Percentiles rank a stretch among this genome's conserved stretches.
Conservation (phyloP, 2,113 vertebrate species). For the Murina feae region DNA sequence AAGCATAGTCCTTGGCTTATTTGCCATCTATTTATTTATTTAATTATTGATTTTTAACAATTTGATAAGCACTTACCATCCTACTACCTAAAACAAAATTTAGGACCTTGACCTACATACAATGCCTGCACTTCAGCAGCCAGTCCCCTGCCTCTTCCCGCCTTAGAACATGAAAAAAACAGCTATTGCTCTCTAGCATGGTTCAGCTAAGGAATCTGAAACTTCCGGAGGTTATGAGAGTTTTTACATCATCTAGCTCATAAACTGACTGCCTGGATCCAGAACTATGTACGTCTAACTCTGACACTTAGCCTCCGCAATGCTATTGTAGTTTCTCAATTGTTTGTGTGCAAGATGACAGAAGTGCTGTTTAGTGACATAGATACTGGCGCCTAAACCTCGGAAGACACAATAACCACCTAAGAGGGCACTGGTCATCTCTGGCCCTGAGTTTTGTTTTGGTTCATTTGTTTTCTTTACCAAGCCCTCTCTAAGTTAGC, state of each 20-base stretch:
- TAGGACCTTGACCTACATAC: background rate
- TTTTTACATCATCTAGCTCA: background rate
- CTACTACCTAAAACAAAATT: background rate
- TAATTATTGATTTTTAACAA: background rate
- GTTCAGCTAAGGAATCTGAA: background rate
- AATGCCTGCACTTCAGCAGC: background rate
- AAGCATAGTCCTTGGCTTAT: background rate
- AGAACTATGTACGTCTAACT: background rate
- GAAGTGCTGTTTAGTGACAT: background rate
- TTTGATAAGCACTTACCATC: background rate
- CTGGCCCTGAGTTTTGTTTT: background rate
- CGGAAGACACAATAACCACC: background rate
- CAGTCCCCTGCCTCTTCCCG: background rate
- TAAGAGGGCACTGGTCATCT: background rate
- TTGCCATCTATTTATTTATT: background rate
- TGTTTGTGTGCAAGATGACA: background rate
- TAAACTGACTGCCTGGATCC: background rate
- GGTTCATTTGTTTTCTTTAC: background rate
- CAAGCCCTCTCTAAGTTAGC: background rate
- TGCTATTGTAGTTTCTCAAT: background rate
- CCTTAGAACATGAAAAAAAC: background rate
- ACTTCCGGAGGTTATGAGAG: background rate
- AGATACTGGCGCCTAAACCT: background rate
- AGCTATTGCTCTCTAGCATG: background rate
- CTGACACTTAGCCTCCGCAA: background rate